Evolutionary conservation across 2,888 invertebrate species (phyloP).

Genomic region (Ochlodes sylvanus): DNA sequence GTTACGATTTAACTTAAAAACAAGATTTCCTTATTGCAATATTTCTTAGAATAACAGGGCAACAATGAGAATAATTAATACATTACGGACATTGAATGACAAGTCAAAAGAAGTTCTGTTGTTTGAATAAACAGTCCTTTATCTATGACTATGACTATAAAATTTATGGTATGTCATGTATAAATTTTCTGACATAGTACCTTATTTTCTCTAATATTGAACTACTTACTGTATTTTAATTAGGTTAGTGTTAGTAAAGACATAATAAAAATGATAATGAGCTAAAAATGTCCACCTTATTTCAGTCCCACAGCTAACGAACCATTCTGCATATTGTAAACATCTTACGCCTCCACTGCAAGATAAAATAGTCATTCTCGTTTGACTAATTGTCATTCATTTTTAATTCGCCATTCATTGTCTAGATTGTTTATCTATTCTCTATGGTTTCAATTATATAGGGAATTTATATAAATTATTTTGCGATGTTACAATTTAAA

Average conservation of each 20-base stretch:
- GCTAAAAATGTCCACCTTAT: no score
- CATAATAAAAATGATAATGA: no score
- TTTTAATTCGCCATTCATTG: no score
- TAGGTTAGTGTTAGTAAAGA: no score
- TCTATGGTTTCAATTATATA: no score
- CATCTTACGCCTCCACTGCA: conserved; percentile 23
- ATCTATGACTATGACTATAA: no score
- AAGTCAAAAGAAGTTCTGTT: not conserved
- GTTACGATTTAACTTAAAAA: conserved; percentile 35
- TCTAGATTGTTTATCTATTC: no score
- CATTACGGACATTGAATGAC: not conserved
- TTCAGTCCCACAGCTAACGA: conserved; percentile 22
- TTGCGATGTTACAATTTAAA: not conserved
- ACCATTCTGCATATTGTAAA: conserved; percentile 28
- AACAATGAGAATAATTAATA: conserved; percentile 17
- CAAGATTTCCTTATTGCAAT: conserved; percentile 32
- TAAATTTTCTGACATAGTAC: no score
- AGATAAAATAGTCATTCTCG: conserved; percentile 25
- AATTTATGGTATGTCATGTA: no score
- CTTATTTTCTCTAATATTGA: no score
- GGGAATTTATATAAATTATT: not conserved
- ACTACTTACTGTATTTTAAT: no score
- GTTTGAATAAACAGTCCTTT: no score
- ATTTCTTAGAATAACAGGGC: conserved; percentile 22
- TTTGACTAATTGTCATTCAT: conserved; percentile 28